These are phyloP conservation scores for Latheticus oryzae DNA, from an alignment of 2,888 invertebrate genomes.

Conservation along the genomic window DNA sequence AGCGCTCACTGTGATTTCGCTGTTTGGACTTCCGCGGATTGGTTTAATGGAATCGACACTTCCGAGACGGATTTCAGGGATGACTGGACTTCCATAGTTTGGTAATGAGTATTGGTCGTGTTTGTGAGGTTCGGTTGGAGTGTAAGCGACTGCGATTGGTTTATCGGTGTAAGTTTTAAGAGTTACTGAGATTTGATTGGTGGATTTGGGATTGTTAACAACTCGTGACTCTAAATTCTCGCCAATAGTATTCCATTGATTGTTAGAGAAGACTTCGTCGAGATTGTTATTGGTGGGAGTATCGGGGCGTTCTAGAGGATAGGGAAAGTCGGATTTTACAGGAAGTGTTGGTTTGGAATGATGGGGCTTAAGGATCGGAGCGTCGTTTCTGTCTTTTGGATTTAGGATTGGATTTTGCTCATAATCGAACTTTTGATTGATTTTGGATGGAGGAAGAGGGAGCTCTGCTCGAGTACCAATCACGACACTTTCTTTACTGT, in stretches of 20 bases:
- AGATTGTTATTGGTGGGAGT: conserved; percentile 56
- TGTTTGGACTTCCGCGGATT: conserved; percentile 40
- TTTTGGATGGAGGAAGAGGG: conserved; percentile 62
- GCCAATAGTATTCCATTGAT: conserved; percentile 64
- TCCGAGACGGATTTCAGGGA: conserved; percentile 66
- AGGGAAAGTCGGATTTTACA: conserved; percentile 73
- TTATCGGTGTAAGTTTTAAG: conserved; percentile 67
- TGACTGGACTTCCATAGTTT: conserved; percentile 66
- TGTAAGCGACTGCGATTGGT: conserved; percentile 75
- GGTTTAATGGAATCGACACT: conserved; percentile 46
- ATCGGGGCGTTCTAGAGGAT: conserved; percentile 73
- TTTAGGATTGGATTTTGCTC: conserved; percentile 66
- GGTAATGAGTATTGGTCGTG: conserved; percentile 64
- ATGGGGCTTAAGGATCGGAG: conserved; percentile 64
- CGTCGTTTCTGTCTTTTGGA: conserved; percentile 62
- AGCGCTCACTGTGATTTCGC: conserved; percentile 63
- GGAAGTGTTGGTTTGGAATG: conserved; percentile 60
- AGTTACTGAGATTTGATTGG: conserved; percentile 61
- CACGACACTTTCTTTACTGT: conserved; percentile 68
- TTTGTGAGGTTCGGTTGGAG: conserved; percentile 67
- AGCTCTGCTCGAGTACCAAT: conserved; percentile 69
- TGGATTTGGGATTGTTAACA: conserved; percentile 56
- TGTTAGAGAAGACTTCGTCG: conserved; percentile 59
- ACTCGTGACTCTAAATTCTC: conserved; percentile 65
- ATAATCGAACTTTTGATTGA: conserved; percentile 58